Evolutionary conservation across 1,140 invertebrate species (phyloP).

Genomic region (Lamellibrachia luymesi): DNA sequence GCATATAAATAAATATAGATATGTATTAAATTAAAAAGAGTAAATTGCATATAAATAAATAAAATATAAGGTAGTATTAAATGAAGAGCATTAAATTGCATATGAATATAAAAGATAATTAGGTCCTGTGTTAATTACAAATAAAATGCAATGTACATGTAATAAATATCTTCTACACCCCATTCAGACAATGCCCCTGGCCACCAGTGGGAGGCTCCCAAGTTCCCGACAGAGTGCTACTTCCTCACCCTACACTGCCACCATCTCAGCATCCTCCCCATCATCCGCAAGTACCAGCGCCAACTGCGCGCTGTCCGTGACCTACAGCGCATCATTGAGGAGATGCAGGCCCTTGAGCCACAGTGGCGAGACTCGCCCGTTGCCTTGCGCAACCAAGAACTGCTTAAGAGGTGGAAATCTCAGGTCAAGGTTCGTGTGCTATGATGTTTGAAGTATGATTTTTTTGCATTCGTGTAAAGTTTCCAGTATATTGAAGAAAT

Average conservation of each 20-base stretch:
- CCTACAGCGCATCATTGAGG: conserved; percentile 86
- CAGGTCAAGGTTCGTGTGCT: conserved; percentile 64
- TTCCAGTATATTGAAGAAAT: not conserved
- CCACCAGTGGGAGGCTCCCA: conserved; percentile 69
- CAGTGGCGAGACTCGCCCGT: conserved; percentile 79
- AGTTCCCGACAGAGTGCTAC: conserved; percentile 96
- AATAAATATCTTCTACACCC: not conserved
- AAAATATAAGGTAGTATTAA: too few relatives aligned
- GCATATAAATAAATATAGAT: too few relatives aligned
- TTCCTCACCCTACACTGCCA: conserved; percentile 92
- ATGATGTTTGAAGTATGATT: not conserved
- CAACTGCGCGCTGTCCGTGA: conserved; percentile 79
- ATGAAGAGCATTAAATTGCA: too few relatives aligned
- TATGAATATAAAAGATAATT: too few relatives aligned
- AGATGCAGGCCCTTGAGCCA: conserved; percentile 69
- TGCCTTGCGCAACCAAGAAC: conserved; percentile 74
- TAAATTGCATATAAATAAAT: too few relatives aligned
- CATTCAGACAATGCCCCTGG: not conserved
- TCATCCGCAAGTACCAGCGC: conserved; percentile 82
- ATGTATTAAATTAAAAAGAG: too few relatives aligned
- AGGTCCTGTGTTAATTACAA: too few relatives aligned
- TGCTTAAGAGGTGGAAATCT: conserved; percentile 82
- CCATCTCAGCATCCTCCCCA: conserved; percentile 84
- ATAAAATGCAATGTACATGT: not conserved
- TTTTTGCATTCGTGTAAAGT: not conserved